phyloP scores from a whole-genome alignment of 2,888 invertebrate species.

The Petrolisthes cinctipes region DNA sequence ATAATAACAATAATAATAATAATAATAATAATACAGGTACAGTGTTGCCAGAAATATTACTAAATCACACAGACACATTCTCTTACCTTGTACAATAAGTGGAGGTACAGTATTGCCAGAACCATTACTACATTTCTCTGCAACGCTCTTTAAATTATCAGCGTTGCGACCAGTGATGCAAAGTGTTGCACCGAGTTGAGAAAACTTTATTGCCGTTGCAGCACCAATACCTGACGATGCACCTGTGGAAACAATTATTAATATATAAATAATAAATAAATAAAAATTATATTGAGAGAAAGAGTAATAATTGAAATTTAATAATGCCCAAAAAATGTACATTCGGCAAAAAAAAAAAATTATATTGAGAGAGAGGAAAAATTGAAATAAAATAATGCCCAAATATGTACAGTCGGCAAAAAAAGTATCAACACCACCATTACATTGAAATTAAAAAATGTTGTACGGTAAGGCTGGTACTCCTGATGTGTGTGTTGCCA shows the following conservation, averaged over 20 bases:
- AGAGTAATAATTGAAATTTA: no score
- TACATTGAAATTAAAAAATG: no score
- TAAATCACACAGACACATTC: neutral
- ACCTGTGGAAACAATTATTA: slow-evolving; percentile 38
- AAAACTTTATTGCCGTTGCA: slow-evolving; percentile 83
- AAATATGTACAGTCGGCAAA: no score
- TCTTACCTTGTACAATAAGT: slow-evolving; percentile 52
- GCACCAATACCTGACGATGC: slow-evolving; percentile 73
- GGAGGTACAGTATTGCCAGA: neutral
- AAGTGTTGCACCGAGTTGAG: slow-evolving; percentile 81
- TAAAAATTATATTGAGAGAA: neutral
- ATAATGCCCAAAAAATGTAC: no score
- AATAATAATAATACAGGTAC: no score
- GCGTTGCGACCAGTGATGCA: slow-evolving; percentile 80
- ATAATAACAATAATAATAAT: neutral
- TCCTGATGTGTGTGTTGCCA: no score
- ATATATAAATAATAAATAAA: neutral
- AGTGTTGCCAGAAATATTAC: no score
- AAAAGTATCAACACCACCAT: no score
- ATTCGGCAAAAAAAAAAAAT: no score
- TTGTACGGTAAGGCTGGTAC: no score
- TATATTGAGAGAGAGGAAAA: no score
- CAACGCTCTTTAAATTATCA: slow-evolving; percentile 77
- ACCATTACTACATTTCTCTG: slow-evolving; percentile 73
- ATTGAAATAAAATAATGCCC: no score